Evolutionary conservation across 2,113 vertebrate genomes (phyloP), one percentile per base, ranked within the genome.

Genomic region (Sula dactylatra): DNA sequence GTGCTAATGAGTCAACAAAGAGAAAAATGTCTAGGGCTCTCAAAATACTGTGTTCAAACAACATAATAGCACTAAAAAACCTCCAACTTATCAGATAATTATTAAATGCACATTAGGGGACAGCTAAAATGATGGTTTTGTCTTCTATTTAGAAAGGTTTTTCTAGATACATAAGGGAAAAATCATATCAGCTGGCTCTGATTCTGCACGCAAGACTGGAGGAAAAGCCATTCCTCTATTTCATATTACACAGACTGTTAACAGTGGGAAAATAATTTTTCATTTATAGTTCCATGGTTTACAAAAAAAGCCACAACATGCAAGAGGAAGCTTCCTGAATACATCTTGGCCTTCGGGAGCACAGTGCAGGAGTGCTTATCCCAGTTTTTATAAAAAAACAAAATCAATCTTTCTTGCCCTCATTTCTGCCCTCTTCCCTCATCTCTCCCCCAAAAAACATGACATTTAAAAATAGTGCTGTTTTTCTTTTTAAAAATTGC

Each of bases 1-100:
- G 54, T 85, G 40, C 45, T 95, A 95, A 94, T 91, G 81, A 87
- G 62, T 95, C 81, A 97, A 94, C 66, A 94, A 85, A 91, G 49
- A 82, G 21, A 93, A 90, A 89, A 82, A 50, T 69, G 16, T 72
- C 50, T 80, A 15, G 18, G 21, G 13, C 10, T 91, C 36, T 87
- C 66, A 40, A 94, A 96, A 82, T 26, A n/a, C 13, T 54, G 10
- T 82, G 13, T 85, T 89, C 69, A 95, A 82, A 89, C 25, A 91
- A 84, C 59, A 8, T 74, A 74, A 93, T n/a, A 91, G 17, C 65
- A 62, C 26, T 79, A 26, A 40, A 77, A 79, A 90, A 64, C 16
- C 7, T 6, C 44, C 44, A 16, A 44, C 44, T 44, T 44, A 89
- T 54, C 69, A 80, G 26, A 77, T 80, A 93, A 72, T 47, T 91